A percentile compares a stretch with the other conserved stretches of the same genome.
Conservation (phyloP, 2,113 vertebrate genomes). For the Hippolais icterina region DNA sequence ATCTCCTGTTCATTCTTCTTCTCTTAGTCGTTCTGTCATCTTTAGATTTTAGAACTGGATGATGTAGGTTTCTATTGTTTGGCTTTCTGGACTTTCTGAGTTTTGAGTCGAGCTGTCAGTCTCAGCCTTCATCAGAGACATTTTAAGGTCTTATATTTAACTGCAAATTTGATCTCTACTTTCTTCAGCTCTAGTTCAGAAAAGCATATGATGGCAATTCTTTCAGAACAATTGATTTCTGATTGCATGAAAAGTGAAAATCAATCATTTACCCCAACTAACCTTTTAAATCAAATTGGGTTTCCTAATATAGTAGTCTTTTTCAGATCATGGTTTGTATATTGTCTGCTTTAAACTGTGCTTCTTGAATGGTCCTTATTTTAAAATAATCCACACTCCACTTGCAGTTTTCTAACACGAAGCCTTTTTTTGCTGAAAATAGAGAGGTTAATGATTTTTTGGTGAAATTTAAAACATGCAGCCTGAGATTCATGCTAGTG, state of each 20-base stretch:
- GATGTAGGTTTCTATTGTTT: not conserved
- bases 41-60: not conserved
- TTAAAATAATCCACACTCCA: not conserved
- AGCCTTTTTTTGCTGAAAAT: not conserved
- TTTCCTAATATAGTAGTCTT: not conserved
- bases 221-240: slow-evolving; percentile 31
- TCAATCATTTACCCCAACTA: not conserved
- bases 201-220: not conserved
- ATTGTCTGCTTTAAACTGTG: not conserved
- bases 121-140: not conserved
- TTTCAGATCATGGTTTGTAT: not conserved
- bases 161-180: not conserved
- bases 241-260: not conserved
- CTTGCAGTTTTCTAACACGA: not conserved
- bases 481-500: not conserved
- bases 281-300: not conserved
- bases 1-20: not conserved
- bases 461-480: not conserved
- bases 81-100: not conserved
- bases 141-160: not conserved
- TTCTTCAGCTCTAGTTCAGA: not conserved
- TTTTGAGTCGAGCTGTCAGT: not conserved
- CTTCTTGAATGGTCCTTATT: not conserved
- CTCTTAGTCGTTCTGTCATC: not conserved
- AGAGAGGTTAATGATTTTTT: not conserved